Percentiles rank a stretch among this genome's conserved stretches.
These are phyloP conservation scores for Uropsilus gracilis DNA, from an alignment of 2,113 vertebrate genomes.

Conservation along the genomic window DNA sequence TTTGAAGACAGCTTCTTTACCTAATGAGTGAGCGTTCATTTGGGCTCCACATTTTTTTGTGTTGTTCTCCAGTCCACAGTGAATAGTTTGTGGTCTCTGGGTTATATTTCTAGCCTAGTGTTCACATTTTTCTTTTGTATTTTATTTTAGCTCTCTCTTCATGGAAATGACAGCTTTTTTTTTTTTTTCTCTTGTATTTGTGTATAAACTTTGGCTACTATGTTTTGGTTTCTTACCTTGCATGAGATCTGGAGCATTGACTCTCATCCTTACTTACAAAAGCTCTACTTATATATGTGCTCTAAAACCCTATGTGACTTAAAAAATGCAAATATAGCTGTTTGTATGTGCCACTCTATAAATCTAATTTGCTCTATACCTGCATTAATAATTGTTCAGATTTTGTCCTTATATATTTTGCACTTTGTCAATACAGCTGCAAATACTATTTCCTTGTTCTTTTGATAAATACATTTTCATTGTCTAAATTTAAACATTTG, in stretches of 20 bases:
- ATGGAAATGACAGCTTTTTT: not conserved
- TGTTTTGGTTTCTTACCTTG: not conserved
- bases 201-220: not conserved
- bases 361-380: not conserved
- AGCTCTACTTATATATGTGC: not conserved
- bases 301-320: not conserved
- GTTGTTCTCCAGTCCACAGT: not conserved
- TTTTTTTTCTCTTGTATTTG: not conserved
- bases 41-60: not conserved
- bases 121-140: not conserved
- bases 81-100: not conserved
- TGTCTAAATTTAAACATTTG: not conserved
- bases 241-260: not conserved
- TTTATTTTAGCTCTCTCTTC: not conserved
- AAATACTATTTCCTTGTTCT: conserved; percentile 7
- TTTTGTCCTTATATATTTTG: not conserved
- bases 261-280: not conserved
- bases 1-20: not conserved
- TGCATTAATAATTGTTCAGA: not conserved
- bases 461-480: not conserved
- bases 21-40: not conserved
- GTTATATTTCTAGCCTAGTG: not conserved
- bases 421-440: not conserved
- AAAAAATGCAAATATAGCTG: not conserved
- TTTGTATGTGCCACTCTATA: not conserved